These are phyloP conservation scores for Cotesia glomerata DNA, from an alignment of 1,140 invertebrate genomes.

Conservation along the genomic window DNA sequence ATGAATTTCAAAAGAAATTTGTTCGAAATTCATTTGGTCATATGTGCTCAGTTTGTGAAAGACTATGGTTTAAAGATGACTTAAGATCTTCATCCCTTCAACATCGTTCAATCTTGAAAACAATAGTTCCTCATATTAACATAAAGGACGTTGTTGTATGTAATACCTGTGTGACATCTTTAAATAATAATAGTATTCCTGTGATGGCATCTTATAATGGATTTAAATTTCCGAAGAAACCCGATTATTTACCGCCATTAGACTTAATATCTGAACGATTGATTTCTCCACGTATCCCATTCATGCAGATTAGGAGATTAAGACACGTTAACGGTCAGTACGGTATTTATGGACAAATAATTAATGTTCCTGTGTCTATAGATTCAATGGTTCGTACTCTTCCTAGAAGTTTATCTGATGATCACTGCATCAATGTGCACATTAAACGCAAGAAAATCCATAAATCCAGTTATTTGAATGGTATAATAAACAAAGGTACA, in stretches of 20 bases:
- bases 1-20: slow-evolving; percentile 25
- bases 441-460: slow-evolving; percentile 45
- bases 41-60: slow-evolving; percentile 33
- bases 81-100: slow-evolving; percentile 18
- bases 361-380: slow-evolving; percentile 51
- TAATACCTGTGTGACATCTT: slow-evolving; percentile 28
- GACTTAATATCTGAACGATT: not conserved
- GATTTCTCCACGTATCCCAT: no score
- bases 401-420: slow-evolving; percentile 48
- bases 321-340: slow-evolving; percentile 45
- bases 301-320: slow-evolving; percentile 51
- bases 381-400: slow-evolving; percentile 50
- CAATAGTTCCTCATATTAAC: slow-evolving; percentile 2
- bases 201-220: not conserved
- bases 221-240: not conserved
- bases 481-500: slow-evolving; percentile 29
- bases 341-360: slow-evolving; percentile 52
- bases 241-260: not conserved
- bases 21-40: slow-evolving; percentile 32
- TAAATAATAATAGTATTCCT: not conserved
- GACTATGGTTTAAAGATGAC: slow-evolving; percentile 40
- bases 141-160: slow-evolving; percentile 30
- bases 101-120: not conserved
- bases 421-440: slow-evolving; percentile 46
- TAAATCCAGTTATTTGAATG: slow-evolving; percentile 35